Percentiles rank a stretch among this genome's conserved stretches.
Conservation (phyloP, 2,888 invertebrate genomes). For the Escarpia spicata region DNA sequence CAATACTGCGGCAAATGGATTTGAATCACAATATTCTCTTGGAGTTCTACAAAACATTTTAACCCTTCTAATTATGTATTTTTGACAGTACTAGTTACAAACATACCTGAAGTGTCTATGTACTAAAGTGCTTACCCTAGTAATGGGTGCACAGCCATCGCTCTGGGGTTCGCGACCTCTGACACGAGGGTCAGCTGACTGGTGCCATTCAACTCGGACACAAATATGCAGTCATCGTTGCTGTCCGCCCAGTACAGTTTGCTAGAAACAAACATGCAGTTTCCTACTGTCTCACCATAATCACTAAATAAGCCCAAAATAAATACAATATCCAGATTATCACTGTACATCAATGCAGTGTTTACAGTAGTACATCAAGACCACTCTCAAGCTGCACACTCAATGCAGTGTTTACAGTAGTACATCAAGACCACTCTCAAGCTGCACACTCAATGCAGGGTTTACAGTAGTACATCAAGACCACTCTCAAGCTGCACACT, state of each 20-base stretch:
- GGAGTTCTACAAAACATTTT: no score
- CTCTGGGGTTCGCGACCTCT: conserved; percentile 88
- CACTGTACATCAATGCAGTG: background rate
- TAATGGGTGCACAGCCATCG: conserved; percentile 93
- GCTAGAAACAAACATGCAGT: conserved; percentile 42
- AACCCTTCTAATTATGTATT: background rate
- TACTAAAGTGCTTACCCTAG: conserved; percentile 66
- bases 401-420: no score
- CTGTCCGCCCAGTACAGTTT: conserved; percentile 63
- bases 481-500: no score
- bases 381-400: no score
- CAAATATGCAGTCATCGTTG: conserved; percentile 49
- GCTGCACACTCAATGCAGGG: background rate
- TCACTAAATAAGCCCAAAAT: background rate
- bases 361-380: background rate
- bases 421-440: no score
- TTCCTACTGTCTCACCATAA: background rate
- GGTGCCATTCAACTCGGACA: conserved; percentile 61
- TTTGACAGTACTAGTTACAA: background rate
- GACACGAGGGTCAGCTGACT: conserved; percentile 47
- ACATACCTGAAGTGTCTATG: background rate
- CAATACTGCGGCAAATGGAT: no score
- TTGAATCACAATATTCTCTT: no score
- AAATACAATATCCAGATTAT: background rate
- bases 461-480: background rate